phyloP scores from a whole-genome alignment of 2,113 vertebrate genomes.

The Xiphophorus maculatus region DNA sequence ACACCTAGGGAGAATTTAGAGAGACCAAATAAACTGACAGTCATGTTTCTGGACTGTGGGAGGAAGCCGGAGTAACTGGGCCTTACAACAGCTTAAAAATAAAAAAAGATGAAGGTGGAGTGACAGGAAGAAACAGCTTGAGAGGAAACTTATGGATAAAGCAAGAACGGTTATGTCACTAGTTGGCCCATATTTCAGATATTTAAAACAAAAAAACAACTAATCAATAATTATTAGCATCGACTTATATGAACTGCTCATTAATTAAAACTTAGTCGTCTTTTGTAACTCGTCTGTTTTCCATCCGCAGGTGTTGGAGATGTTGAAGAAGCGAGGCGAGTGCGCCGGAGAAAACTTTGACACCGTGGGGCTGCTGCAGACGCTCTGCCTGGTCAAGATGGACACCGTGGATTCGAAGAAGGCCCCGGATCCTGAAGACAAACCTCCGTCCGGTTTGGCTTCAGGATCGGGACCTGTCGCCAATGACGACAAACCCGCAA shows the following conservation, averaged over 20 bases:
- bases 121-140: too few relatives aligned
- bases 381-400: conserved; percentile 87
- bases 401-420: conserved; percentile 83
- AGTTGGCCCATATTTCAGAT: too few relatives aligned
- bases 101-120: too few relatives aligned
- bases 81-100: too few relatives aligned
- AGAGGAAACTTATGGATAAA: too few relatives aligned
- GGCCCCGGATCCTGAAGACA: neutral
- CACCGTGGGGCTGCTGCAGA: conserved; percentile 84
- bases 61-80: too few relatives aligned
- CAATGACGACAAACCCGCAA: neutral
- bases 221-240: neutral
- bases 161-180: too few relatives aligned
- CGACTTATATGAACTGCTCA: neutral
- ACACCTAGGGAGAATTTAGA: too few relatives aligned
- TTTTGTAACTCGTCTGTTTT: neutral
- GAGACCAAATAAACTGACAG: too few relatives aligned
- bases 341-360: conserved; percentile 80
- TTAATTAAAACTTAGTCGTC: neutral
- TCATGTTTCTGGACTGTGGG: too few relatives aligned
- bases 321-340: conserved; percentile 74
- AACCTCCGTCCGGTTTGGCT: neutral
- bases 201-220: too few relatives aligned
- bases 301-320: conserved; percentile 83
- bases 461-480: too few relatives aligned